Percentiles rank a stretch among this genome's conserved stretches.
Conservation (phyloP, 53 echinoderm and acorn worm genomes). For the Paelopatides confundens region DNA sequence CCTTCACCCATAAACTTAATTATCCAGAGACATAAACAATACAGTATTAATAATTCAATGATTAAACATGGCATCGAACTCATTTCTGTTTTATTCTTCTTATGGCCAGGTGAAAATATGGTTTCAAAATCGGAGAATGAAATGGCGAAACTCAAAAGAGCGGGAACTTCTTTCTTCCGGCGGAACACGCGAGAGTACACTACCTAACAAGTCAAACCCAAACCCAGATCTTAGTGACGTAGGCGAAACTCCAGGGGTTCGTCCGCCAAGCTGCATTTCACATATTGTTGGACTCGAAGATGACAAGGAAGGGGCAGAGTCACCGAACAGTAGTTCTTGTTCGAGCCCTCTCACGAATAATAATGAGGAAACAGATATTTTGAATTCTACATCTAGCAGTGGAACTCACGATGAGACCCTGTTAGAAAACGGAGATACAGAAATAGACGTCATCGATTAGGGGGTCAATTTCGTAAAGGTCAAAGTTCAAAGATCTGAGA, state of each 20-base stretch:
- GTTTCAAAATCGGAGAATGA: constrained; percentile 98
- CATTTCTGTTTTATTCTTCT: neutral
- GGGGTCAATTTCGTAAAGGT: no score
- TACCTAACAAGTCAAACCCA: constrained; percentile 95
- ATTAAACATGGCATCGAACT: neutral
- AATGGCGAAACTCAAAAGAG: constrained; percentile 98
- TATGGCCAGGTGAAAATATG: constrained; percentile 90
- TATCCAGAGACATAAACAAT: no score
- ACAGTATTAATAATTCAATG: no score
- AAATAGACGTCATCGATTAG: constrained; percentile 45
- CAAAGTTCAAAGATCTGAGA: neutral
- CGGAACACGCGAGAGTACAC: constrained; percentile 88
- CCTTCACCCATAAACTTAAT: no score
- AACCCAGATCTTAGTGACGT: constrained; percentile 98
- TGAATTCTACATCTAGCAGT: neutral
- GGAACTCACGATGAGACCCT: neutral
- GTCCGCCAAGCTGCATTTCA: constrained; percentile 36
- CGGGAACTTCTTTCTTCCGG: constrained; percentile 89
- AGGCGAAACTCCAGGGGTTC: constrained; percentile 39
- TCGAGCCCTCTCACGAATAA: constrained; percentile 59
- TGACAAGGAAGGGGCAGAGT: constrained; percentile 62
- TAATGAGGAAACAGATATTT: constrained; percentile 6
- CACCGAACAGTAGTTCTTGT: constrained; percentile 82
- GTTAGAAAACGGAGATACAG: constrained; percentile 17
- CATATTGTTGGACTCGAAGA: constrained; percentile 57